phyloP scores from a whole-genome alignment of 2,113 vertebrate species.

The Ammodytes marinus region DNA sequence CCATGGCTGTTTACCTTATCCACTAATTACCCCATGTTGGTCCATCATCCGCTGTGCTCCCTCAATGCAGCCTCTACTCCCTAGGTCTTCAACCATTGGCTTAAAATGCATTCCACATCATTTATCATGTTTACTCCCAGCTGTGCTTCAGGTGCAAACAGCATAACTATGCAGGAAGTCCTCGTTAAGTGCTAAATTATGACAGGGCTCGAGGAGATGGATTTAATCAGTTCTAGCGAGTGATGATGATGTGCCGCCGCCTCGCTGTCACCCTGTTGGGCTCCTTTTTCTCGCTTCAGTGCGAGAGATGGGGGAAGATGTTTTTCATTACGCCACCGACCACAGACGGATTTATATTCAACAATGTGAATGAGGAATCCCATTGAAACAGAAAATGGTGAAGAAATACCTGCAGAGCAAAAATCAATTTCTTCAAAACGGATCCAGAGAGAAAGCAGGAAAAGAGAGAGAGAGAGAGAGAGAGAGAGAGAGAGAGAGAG shows the following conservation, averaged over 20 bases:
- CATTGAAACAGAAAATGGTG: conserved; percentile 87
- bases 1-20: conserved; percentile 64
- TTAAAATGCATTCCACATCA: conserved; percentile 41
- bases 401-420: conserved; percentile 85
- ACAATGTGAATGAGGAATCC: conserved; percentile 69
- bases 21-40: conserved; percentile 70
- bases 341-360: conserved; percentile 63
- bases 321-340: conserved; percentile 61
- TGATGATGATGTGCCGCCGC: conserved; percentile 34
- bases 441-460: conserved; percentile 57
- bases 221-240: conserved; percentile 50
- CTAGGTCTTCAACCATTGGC: neutral
- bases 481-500: too few relatives aligned
- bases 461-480: too few relatives aligned
- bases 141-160: conserved; percentile 34
- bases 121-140: conserved; percentile 42
- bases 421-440: conserved; percentile 84
- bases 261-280: conserved; percentile 6
- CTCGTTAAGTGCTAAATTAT: conserved; percentile 44
- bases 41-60: conserved; percentile 35
- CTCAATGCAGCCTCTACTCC: neutral
- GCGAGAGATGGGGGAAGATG: conserved; percentile 31
- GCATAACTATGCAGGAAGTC: conserved; percentile 37
- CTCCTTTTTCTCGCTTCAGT: conserved; percentile 9
- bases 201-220: conserved; percentile 27